Conservation (phyloP, 2,888 invertebrate genomes). For the Romanomermis culicivorax region DNA sequence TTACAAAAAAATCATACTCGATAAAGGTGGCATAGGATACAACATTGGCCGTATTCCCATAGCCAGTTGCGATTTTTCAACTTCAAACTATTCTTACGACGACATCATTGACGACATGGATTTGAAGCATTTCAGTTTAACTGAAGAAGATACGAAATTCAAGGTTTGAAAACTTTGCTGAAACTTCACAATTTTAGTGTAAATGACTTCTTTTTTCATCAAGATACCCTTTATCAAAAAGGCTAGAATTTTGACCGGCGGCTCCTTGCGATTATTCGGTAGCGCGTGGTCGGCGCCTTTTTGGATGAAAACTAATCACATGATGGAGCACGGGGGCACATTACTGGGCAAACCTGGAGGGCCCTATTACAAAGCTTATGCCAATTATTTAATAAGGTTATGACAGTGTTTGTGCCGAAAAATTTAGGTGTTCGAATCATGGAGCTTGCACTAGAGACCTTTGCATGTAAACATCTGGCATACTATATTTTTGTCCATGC, state of each 20-base stretch:
- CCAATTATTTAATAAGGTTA: conserved; percentile 50
- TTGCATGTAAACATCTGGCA: too few relatives aligned
- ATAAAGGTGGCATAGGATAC: conserved; percentile 46
- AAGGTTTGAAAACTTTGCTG: conserved; percentile 36
- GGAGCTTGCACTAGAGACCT: too few relatives aligned
- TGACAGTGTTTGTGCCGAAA: too few relatives aligned
- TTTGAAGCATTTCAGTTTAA: conserved; percentile 44
- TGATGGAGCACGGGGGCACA: conserved; percentile 31
- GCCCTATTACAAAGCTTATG: conserved; percentile 52
- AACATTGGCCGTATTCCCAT: conserved; percentile 58
- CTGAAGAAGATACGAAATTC: conserved; percentile 44
- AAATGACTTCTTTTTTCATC: conserved; percentile 7
- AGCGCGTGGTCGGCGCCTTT: conserved; percentile 39
- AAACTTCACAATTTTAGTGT: neutral
- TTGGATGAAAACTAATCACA: conserved; percentile 38
- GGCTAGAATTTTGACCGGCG: conserved; percentile 10
- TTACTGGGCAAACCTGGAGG: conserved; percentile 30
- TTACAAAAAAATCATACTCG: too few relatives aligned
- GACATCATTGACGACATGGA: conserved; percentile 37
- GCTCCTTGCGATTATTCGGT: conserved; percentile 33
- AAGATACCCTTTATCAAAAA: conserved; percentile 14
- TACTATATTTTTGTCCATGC: too few relatives aligned
- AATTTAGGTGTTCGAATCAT: too few relatives aligned
- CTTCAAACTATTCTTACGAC: conserved; percentile 55
- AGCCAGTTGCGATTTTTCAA: conserved; percentile 66